Evolutionary conservation across 2,113 vertebrate species (phyloP).

Genomic region (Catharus minimus): DNA sequence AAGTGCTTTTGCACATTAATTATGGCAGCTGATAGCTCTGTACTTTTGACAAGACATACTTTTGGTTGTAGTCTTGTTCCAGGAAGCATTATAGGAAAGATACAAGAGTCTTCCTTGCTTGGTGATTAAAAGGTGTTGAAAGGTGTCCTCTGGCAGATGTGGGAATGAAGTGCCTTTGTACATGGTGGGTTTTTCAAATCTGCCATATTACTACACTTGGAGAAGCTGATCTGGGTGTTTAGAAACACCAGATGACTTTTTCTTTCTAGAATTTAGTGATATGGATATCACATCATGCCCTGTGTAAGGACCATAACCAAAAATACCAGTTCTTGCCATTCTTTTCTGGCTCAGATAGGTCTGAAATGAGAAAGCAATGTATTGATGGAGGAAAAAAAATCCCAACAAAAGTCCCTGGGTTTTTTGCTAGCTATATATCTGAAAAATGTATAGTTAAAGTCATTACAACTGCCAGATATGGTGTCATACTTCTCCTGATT

Average conservation of each 20-base stretch:
- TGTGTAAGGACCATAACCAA: not conserved
- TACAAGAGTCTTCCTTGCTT: not conserved
- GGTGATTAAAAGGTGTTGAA: not conserved
- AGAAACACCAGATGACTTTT: not conserved
- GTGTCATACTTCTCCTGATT: not conserved
- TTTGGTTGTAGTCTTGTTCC: not conserved
- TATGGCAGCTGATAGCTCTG: not conserved
- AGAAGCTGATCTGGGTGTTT: not conserved
- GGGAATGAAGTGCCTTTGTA: not conserved
- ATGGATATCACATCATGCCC: accelerated
- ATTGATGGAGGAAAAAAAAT: not conserved
- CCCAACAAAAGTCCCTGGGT: accelerated
- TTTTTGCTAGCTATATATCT: not conserved
- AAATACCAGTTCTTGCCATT: not conserved
- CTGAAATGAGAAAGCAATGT: not conserved
- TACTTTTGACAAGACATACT: not conserved
- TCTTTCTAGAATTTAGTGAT: not conserved
- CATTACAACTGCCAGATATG: not conserved
- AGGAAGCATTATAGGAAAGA: not conserved
- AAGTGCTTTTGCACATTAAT: not conserved
- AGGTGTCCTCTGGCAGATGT: not conserved
- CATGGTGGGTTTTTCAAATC: accelerated
- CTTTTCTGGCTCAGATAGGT: not conserved
- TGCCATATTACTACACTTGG: not conserved
- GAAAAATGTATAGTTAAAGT: not conserved